Evolutionary conservation across 2,797 vertebrate species (phyloP).

Genomic region (Sebastes wilsoni): DNA sequence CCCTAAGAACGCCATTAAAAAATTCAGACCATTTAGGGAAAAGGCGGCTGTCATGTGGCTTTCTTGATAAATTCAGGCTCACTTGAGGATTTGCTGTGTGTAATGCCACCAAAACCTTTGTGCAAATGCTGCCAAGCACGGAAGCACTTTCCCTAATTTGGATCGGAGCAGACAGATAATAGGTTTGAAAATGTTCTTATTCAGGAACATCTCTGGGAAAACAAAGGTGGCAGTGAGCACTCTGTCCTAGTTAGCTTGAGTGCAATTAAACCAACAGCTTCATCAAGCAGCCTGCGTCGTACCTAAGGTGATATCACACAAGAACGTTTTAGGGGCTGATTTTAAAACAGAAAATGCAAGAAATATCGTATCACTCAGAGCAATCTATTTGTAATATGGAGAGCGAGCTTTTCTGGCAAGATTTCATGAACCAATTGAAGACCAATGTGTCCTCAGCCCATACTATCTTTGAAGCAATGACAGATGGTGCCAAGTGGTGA

Average conservation of each 20-base stretch:
- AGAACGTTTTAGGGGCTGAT: neutral
- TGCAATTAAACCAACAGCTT: neutral
- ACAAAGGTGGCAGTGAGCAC: neutral
- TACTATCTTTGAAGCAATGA: neutral
- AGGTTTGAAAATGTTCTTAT: neutral
- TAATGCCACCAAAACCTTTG: neutral
- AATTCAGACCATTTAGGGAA: neutral
- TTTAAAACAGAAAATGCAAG: neutral
- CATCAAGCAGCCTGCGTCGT: neutral
- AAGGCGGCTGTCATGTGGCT: neutral
- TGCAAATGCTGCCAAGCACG: neutral
- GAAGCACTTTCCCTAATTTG: neutral
- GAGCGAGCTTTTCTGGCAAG: constrained; percentile 1
- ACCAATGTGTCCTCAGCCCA: neutral
- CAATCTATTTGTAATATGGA: neutral
- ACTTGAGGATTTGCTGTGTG: neutral
- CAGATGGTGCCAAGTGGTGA: constrained; percentile 1
- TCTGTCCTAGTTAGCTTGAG: neutral
- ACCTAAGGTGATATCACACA: neutral
- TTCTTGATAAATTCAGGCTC: neutral
- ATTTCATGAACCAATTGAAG: constrained; percentile 12
- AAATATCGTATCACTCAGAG: constrained; percentile 1
- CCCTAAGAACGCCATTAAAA: neutral
- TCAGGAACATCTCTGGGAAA: neutral
- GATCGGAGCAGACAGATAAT: neutral